phyloP scores from a whole-genome alignment of 2,113 vertebrate genomes.

The Nothoprocta pentlandii region DNA sequence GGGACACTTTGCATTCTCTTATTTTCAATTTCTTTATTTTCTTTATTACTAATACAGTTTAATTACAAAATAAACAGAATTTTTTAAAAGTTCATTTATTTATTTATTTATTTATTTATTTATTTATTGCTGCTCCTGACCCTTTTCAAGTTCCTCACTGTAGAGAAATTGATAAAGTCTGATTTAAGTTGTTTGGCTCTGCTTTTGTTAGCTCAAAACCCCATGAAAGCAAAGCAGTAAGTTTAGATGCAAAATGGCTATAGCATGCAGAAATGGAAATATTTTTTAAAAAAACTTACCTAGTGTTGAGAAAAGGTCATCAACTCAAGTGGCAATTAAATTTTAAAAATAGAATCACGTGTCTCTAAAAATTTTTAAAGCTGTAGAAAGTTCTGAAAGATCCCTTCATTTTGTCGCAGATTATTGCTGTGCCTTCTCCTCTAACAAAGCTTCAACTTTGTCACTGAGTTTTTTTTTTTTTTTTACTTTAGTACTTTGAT shows the following conservation, averaged over 20 bases:
- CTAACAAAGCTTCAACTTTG: conserved; percentile 8
- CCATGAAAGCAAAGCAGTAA: neutral
- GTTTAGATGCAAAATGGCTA: neutral
- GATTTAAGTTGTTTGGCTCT: conserved; percentile 4
- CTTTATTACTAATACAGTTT: neutral
- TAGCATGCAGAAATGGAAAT: neutral
- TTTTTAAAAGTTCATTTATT: neutral
- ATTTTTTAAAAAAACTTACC: neutral
- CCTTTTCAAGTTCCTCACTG: neutral
- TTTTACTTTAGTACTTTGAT: conserved; percentile 27
- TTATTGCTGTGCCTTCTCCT: neutral
- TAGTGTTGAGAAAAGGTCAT: neutral
- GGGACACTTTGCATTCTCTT: neutral
- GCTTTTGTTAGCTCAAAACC: neutral
- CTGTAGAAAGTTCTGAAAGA: neutral
- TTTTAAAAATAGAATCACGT: neutral
- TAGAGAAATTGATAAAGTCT: neutral
- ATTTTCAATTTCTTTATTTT: neutral
- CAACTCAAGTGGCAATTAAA: rapidly evolving
- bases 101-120: neutral
- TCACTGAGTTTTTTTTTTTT: neutral
- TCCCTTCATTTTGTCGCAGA: neutral
- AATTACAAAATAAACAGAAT: neutral
- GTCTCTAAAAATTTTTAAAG: neutral
- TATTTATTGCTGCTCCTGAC: neutral